These are phyloP conservation scores for Donacobius atricapilla DNA, from an alignment of 2,113 vertebrate genomes.

Conservation along the genomic window DNA sequence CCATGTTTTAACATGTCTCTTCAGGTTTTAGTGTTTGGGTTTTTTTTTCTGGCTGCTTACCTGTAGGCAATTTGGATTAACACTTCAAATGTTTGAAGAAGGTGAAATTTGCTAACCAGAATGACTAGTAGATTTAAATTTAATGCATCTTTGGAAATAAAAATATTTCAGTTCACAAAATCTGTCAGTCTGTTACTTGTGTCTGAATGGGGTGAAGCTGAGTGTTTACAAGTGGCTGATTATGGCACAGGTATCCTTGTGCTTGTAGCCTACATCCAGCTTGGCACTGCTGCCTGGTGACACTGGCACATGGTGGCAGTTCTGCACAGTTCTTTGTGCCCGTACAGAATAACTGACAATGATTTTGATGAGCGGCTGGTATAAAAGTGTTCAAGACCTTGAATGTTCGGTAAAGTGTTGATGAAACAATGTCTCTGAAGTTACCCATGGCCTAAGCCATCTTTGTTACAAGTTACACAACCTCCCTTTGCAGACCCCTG, in stretches of 20 bases:
- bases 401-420: neutral
- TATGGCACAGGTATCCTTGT: neutral
- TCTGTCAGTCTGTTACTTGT: neutral
- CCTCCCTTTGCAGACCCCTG: neutral
- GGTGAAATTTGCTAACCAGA: neutral
- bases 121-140: neutral
- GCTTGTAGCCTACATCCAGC: rapidly evolving
- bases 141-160: neutral
- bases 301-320: neutral
- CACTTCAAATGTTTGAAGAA: neutral
- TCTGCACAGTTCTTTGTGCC: neutral
- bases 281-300: neutral
- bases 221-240: neutral
- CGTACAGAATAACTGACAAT: neutral
- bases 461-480: neutral
- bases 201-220: neutral
- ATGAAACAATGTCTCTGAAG: neutral
- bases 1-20: neutral
- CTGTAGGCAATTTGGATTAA: neutral
- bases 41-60: neutral
- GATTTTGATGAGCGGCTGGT: neutral
- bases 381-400: neutral
- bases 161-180: neutral
- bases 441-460: neutral
- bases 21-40: neutral